These are phyloP conservation scores for Lasioglossum figueresi DNA, from an alignment of 2,888 invertebrate genomes.

Conservation along the genomic window DNA sequence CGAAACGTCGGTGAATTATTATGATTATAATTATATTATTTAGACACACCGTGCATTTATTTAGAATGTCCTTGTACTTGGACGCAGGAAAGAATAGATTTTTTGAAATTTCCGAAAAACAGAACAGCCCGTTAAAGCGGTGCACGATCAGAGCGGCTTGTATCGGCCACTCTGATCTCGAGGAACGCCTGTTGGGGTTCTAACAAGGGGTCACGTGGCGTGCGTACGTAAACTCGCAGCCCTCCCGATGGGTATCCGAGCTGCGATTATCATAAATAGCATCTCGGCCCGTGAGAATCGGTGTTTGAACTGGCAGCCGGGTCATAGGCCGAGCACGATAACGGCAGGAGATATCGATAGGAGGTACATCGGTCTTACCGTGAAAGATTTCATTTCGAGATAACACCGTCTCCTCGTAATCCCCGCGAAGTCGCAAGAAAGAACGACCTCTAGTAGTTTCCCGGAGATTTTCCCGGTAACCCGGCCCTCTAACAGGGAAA, in stretches of 20 bases:
- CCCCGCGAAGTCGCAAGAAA: neutral
- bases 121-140: neutral
- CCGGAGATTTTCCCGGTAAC: conserved; percentile 6
- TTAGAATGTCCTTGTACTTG: too few species aligned
- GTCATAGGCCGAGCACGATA: conserved; percentile 48
- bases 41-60: too few species aligned
- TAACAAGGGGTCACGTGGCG: conserved; percentile 32
- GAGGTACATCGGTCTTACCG: conserved; percentile 48
- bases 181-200: conserved; percentile 11
- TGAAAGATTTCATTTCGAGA: conserved; percentile 60
- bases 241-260: conserved; percentile 49
- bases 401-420: conserved; percentile 39
- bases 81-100: neutral
- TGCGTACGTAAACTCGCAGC: conserved; percentile 41
- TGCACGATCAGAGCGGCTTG: neutral
- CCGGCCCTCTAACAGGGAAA: conserved; percentile 12
- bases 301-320: conserved; percentile 41
- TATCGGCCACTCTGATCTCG: conserved; percentile 56
- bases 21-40: too few species aligned
- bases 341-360: conserved; percentile 49
- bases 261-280: conserved; percentile 61
- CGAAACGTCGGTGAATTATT: too few species aligned
- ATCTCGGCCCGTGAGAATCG: conserved; percentile 49
- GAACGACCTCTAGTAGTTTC: neutral
- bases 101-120: neutral